Conservation (phyloP, 2,888 invertebrate species). For the Helleia helle region DNA sequence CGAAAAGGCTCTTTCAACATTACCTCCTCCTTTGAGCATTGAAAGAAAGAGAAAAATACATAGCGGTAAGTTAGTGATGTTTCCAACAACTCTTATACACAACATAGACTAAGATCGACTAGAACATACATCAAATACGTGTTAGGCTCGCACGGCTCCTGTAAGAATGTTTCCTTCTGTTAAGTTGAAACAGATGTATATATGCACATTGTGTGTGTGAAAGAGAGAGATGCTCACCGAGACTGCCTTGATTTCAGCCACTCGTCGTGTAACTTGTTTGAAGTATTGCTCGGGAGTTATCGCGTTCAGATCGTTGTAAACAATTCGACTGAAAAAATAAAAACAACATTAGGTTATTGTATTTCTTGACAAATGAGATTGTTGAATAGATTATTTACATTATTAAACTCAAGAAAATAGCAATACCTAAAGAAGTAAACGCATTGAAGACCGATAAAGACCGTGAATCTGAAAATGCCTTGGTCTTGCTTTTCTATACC, state of each 20-base stretch:
- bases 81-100: constrained; percentile 32
- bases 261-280: constrained; percentile 90
- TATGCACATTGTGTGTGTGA: constrained; percentile 14
- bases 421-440: too few relatives aligned
- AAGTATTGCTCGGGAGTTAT: constrained; percentile 97
- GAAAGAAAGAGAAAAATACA: constrained; percentile 64
- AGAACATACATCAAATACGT: constrained; percentile 40
- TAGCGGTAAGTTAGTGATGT: constrained; percentile 65
- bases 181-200: constrained; percentile 24
- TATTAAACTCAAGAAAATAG: too few relatives aligned
- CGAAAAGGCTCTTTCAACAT: constrained; percentile 48
- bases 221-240: constrained; percentile 76
- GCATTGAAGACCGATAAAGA: too few relatives aligned
- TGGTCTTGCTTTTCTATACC: too few relatives aligned
- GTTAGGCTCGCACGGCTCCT: constrained; percentile 35
- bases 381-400: background rate
- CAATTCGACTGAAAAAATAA: constrained; percentile 80
- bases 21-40: constrained; percentile 68
- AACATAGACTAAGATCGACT: constrained; percentile 25
- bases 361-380: background rate
- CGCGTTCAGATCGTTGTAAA: constrained; percentile 90
- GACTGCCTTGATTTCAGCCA: constrained; percentile 93
- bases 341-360: too few relatives aligned
- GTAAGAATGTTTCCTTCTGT: constrained; percentile 28
- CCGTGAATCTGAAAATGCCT: too few relatives aligned